Evolutionary conservation across 2,113 vertebrate species (phyloP), one percentile per base, ranked within the genome.

Genomic region (Chelonoidis abingdonii): DNA sequence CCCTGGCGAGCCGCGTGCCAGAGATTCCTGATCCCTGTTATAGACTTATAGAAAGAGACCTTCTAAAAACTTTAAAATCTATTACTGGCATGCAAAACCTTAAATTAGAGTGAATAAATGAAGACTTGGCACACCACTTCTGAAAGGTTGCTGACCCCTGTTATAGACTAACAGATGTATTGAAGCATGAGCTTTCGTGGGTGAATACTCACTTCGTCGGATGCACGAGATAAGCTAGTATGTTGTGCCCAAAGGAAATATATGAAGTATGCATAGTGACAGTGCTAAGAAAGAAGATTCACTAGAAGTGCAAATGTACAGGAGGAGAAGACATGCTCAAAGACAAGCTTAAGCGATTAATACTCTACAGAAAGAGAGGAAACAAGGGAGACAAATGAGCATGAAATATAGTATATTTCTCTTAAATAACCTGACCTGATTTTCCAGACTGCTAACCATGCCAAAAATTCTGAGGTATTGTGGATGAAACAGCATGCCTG

Each of bases 301-400:
- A 6, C 38, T 35, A 38, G n/a, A 27, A 59, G 81, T 41, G 8
- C 13, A 8, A 0, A 0, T 0, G 13, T 29, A 25, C 69, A 86
- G 27, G 44, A 86, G 1, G 0, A 83, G 57, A 7, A 41, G 54
- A 92, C 24, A 5, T 2, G 0, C 47, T 17, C 10, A 27, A 35
- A 85, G 22, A 50, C 0, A 0, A 82, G 6, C 31, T 25, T 1
- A 10, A 41, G 4, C 50, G 53, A 14, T 19, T 83, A 44, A 57
- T 57, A 10, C 13, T 44, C 52, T 17, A 44, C 52, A 44, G n/a
- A 41, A 82, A 29, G 12, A 89, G 47, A 79, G 69, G 69, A 86
- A 84, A 75, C 11, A 14, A 47, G n/a, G 17, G 10, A 47, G 44
- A 81, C 5, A 50, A 92, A 83, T 0, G 6, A 0, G 14, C 49